A percentile compares a stretch with the other conserved stretches of the same genome.
These are phyloP conservation scores for Melanchra persicariae DNA, from an alignment of 2,888 invertebrate genomes.

Conservation along the genomic window DNA sequence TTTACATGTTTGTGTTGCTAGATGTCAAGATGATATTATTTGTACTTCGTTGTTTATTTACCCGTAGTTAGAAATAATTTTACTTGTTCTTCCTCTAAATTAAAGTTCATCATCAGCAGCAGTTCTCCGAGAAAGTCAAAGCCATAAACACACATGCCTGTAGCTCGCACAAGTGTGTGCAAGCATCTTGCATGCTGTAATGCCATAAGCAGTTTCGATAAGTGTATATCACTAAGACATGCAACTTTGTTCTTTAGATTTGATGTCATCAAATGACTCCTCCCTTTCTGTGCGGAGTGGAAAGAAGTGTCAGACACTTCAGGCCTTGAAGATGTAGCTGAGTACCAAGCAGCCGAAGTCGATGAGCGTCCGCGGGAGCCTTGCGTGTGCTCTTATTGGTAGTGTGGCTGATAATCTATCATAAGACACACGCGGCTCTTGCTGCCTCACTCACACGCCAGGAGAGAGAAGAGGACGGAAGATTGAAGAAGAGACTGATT, in stretches of 20 bases:
- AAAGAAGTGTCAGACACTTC: no score
- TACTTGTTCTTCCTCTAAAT: not conserved
- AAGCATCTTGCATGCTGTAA: no score
- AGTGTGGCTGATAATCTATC: slow-evolving; percentile 90
- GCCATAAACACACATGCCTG: no score
- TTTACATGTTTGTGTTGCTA: no score
- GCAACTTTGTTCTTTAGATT: no score
- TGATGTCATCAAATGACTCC: no score
- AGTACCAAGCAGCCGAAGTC: slow-evolving; percentile 5
- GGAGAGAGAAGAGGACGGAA: slow-evolving; percentile 39
- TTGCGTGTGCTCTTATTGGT: slow-evolving; percentile 91
- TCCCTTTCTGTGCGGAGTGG: no score
- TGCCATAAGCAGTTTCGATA: no score
- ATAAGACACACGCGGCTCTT: slow-evolving; percentile 91
- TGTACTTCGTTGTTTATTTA: no score
- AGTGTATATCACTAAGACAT: no score
- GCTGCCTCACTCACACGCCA: slow-evolving; percentile 65
- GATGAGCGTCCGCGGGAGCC: slow-evolving; percentile 77
- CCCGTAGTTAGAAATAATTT: not conserved
- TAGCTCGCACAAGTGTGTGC: no score
- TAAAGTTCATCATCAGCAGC: not conserved
- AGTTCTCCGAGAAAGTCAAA: not conserved
- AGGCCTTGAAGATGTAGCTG: not conserved
- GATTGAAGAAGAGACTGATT: slow-evolving; percentile 18
- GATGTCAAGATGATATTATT: no score